Percentiles rank a stretch among this genome's conserved stretches.
Evolutionary conservation across 2,888 invertebrate genomes (phyloP).

Genomic region (Syrista parreyssii): DNA sequence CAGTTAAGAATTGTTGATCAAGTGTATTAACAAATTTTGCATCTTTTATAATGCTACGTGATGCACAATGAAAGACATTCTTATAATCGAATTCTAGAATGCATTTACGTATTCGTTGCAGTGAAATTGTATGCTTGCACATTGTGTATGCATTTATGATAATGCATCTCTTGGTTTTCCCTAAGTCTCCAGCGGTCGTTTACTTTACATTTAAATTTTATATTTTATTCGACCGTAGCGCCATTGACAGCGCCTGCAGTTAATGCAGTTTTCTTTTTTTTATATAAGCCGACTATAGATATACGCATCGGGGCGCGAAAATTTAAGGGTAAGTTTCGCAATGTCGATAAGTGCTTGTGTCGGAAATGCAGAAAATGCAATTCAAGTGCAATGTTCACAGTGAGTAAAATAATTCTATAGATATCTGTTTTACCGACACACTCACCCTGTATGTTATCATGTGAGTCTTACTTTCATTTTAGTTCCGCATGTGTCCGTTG

Average conservation of each 20-base stretch:
- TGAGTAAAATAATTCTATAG: not conserved
- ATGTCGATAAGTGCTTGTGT: not conserved
- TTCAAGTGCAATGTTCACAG: not conserved
- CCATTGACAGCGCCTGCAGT: slow-evolving; percentile 76
- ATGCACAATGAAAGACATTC: not conserved
- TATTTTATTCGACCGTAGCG: slow-evolving; percentile 39
- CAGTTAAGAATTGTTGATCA: no score
- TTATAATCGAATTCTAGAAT: not conserved
- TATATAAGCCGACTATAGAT: not conserved
- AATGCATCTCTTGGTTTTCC: not conserved
- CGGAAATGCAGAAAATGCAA: not conserved
- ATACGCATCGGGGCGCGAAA: not conserved
- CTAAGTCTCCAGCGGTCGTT: not conserved
- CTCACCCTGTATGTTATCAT: not conserved
- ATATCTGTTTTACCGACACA: not conserved
- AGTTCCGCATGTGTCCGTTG: not conserved
- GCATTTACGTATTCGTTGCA: not conserved
- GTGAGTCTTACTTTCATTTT: not conserved
- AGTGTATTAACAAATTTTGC: not conserved
- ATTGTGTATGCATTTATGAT: not conserved
- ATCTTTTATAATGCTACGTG: not conserved
- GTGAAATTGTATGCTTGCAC: not conserved
- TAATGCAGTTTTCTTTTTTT: slow-evolving; percentile 60
- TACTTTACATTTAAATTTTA: not conserved
- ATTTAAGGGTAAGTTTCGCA: not conserved